phyloP scores from a whole-genome alignment of 53 echinoderm and acorn worm genomes.

The Echinometra lucunter region DNA sequence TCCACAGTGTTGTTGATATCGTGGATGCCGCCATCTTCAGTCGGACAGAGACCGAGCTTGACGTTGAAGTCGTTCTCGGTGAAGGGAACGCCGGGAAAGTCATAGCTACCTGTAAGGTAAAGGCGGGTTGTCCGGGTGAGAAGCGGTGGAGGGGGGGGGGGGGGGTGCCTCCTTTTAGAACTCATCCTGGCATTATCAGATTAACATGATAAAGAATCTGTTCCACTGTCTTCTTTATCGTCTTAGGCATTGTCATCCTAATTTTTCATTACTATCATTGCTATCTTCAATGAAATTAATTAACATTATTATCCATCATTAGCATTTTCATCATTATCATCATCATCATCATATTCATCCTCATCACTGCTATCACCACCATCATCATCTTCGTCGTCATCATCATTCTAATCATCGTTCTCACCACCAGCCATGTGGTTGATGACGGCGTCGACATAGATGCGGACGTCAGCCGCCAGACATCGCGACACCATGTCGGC shows the following conservation, averaged over 20 bases:
- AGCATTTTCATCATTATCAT: slow-evolving; percentile 19
- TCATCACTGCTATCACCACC: slow-evolving; percentile 31
- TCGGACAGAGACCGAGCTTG: slow-evolving; percentile 73
- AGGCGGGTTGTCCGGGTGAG: too few species aligned
- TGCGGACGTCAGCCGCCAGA: slow-evolving; percentile 77
- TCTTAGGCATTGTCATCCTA: not conserved
- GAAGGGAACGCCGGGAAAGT: slow-evolving; percentile 79
- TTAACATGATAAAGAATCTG: not conserved
- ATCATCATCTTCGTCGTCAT: slow-evolving; percentile 46
- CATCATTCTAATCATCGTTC: slow-evolving; percentile 40
- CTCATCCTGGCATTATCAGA: too few species aligned
- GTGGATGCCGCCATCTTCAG: slow-evolving; percentile 72
- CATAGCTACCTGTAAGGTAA: not conserved
- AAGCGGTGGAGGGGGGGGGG: too few species aligned
- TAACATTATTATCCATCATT: slow-evolving; percentile 19
- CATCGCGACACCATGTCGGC: slow-evolving; percentile 84
- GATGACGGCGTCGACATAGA: slow-evolving; percentile 87
- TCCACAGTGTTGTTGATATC: slow-evolving; percentile 68
- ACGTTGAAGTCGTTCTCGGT: slow-evolving; percentile 79
- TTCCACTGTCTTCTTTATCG: not conserved
- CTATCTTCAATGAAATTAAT: not conserved
- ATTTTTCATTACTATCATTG: not conserved
- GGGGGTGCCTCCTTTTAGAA: too few species aligned
- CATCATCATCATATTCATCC: slow-evolving; percentile 18
- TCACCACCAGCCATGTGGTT: slow-evolving; percentile 58